Evolutionary conservation across 1,140 invertebrate genomes (phyloP).

Genomic region (Hetaerina americana): DNA sequence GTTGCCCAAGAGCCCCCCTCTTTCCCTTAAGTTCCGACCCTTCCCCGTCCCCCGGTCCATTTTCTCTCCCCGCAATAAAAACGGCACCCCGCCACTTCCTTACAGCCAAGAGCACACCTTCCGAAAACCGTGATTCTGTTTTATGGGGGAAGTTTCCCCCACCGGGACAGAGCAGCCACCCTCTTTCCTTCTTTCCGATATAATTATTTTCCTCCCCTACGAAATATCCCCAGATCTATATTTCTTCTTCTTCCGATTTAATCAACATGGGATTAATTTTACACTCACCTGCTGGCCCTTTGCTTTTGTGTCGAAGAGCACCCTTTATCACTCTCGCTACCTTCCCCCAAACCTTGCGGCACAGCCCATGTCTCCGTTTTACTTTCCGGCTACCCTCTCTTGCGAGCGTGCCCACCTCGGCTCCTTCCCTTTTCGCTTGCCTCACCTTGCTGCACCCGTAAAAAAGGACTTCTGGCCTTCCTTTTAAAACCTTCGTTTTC

Average conservation of each 20-base stretch:
- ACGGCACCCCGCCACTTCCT: neutral
- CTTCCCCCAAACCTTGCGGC: too few species aligned
- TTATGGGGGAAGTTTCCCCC: neutral
- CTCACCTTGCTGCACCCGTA: too few species aligned
- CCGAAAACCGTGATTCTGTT: neutral
- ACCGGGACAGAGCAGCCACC: too few species aligned
- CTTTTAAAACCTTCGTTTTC: too few species aligned
- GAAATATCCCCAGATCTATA: neutral
- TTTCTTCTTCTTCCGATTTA: neutral
- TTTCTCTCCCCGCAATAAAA: neutral
- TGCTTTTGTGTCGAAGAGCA: neutral
- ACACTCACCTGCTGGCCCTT: neutral
- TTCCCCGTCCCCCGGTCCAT: neutral
- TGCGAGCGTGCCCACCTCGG: too few species aligned
- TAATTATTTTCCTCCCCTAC: neutral
- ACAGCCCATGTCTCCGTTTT: too few species aligned
- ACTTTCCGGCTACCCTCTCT: too few species aligned
- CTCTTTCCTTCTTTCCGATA: neutral
- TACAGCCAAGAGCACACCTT: neutral
- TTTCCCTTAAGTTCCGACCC: too few species aligned
- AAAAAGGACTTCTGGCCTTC: neutral
- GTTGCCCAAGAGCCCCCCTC: too few species aligned
- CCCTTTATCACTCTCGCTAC: neutral
- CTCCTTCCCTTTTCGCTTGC: too few species aligned
- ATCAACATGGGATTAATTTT: conserved; percentile 1